Percentiles rank a stretch among this genome's conserved stretches.
phyloP scores from a whole-genome alignment of 2,888 invertebrate species.

The Saturnia japonica region DNA sequence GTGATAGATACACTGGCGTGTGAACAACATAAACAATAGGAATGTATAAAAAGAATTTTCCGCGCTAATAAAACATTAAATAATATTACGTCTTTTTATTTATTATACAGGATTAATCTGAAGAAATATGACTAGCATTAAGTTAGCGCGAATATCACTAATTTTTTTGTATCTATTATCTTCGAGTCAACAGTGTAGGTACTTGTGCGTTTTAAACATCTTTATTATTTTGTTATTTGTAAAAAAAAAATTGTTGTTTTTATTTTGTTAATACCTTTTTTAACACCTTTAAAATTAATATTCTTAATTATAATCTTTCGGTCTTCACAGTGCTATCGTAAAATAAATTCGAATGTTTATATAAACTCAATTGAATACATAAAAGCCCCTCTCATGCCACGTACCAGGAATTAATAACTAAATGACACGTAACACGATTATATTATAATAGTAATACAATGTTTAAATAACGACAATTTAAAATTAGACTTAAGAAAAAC shows the following conservation, averaged over 20 bases:
- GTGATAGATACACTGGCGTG: conserved; percentile 51
- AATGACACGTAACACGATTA: conserved; percentile 53
- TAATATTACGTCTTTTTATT: background rate
- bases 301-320: background rate
- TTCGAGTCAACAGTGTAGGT: no score
- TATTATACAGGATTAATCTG: background rate
- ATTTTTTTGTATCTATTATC: no score
- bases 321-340: background rate
- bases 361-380: background rate
- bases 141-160: conserved; percentile 25
- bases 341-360: background rate
- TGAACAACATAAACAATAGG: conserved; percentile 54
- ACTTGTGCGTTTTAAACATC: no score
- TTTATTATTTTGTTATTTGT: no score
- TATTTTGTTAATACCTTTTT: no score
- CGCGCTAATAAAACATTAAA: background rate
- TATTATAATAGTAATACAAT: conserved; percentile 10
- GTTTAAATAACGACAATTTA: conserved; percentile 33
- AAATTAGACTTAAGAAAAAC: conserved; percentile 24
- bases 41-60: conserved; percentile 61
- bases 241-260: no score
- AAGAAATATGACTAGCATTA: conserved; percentile 41
- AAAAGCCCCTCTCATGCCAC: conserved; percentile 36
- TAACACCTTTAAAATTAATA: background rate
- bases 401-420: conserved; percentile 53